Evolutionary conservation across 2,888 invertebrate species (phyloP).

Genomic region (Philonicus albiceps): DNA sequence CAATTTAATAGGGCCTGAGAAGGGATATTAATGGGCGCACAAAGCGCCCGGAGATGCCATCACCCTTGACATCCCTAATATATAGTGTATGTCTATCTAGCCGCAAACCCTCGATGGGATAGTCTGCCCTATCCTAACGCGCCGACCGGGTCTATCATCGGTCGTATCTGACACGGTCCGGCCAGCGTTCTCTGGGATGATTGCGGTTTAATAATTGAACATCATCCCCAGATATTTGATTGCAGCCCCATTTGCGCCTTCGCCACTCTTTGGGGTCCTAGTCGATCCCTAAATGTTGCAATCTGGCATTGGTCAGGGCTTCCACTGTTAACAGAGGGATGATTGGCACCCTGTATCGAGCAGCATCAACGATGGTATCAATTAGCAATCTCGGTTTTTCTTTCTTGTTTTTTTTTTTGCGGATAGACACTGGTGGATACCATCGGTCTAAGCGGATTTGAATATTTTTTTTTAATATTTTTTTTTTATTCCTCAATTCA

Average conservation of each 20-base stretch:
- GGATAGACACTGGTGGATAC: not conserved
- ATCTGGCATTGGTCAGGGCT: not conserved
- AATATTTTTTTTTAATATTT: not conserved
- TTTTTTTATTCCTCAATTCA: not conserved
- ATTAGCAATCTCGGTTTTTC: not conserved
- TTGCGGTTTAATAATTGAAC: constrained; percentile 28
- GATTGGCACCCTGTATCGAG: not conserved
- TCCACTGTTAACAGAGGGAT: not conserved
- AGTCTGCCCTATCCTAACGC: not conserved
- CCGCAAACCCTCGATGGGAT: not conserved
- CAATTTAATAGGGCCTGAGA: not conserved
- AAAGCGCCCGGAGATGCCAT: not conserved
- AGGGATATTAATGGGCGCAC: not conserved
- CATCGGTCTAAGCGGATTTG: not conserved
- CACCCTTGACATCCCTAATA: not conserved
- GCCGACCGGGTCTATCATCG: not conserved
- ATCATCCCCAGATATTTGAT: constrained; percentile 21
- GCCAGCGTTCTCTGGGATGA: not conserved
- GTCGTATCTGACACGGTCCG: not conserved
- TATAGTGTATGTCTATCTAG: not conserved
- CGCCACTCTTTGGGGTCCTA: not conserved
- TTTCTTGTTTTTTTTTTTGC: not conserved
- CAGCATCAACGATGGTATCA: not conserved
- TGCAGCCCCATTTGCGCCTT: constrained; percentile 4
- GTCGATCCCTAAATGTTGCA: not conserved